Conservation (phyloP, 2,888 invertebrate species). For the Epinotia nisella region DNA sequence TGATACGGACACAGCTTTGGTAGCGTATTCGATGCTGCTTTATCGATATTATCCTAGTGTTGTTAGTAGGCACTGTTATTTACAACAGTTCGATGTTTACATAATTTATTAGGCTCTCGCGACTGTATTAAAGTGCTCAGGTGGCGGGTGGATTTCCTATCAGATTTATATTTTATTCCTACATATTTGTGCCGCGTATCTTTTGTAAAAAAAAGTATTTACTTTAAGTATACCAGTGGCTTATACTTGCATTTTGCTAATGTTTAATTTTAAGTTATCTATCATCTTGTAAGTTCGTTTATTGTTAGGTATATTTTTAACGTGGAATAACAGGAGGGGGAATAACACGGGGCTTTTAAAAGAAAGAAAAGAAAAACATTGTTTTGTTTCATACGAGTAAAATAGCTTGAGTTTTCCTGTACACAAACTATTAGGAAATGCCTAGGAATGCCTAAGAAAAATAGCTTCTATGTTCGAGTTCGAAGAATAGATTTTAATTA, state of each 20-base stretch:
- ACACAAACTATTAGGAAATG: neutral
- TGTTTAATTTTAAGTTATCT: too few relatives aligned
- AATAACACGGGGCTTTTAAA: neutral
- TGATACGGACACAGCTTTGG: neutral
- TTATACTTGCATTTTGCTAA: too few relatives aligned
- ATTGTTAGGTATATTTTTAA: too few relatives aligned
- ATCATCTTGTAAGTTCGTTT: too few relatives aligned
- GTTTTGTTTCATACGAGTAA: too few relatives aligned
- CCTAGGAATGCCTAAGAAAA: too few relatives aligned
- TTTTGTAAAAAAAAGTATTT: too few relatives aligned
- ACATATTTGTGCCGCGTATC: constrained; percentile 19
- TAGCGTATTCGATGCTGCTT: neutral
- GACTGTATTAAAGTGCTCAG: constrained; percentile 20
- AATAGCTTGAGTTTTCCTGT: neutral
- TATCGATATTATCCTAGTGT: neutral
- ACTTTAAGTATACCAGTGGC: too few relatives aligned
- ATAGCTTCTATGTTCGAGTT: too few relatives aligned
- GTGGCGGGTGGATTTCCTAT: constrained; percentile 13
- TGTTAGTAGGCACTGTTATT: neutral
- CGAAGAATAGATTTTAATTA: too few relatives aligned
- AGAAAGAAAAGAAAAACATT: neutral
- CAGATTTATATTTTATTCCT: constrained; percentile 1
- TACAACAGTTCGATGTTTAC: neutral
- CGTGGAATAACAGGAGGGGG: neutral
- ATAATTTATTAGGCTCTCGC: constrained; percentile 19